These are phyloP conservation scores for Craseonycteris thonglongyai DNA, from an alignment of 2,113 vertebrate genomes.

Conservation along the genomic window DNA sequence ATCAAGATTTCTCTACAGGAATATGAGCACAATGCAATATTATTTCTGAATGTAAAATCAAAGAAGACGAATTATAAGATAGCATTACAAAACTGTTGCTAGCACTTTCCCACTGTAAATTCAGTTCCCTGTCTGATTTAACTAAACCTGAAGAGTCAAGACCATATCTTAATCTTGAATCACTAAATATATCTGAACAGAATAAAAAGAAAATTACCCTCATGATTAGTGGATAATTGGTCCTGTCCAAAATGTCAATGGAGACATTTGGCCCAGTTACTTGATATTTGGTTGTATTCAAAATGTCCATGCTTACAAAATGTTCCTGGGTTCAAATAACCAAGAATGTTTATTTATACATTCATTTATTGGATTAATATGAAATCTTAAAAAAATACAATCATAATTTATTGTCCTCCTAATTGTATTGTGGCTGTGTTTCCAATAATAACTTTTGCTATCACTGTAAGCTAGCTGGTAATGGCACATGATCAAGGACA, in stretches of 20 bases:
- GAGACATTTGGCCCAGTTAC: neutral
- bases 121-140: neutral
- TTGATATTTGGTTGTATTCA: neutral
- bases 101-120: neutral
- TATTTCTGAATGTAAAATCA: neutral
- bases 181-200: neutral
- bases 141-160: neutral
- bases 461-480: too few relatives aligned
- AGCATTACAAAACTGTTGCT: neutral
- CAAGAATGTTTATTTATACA: too few relatives aligned
- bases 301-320: neutral
- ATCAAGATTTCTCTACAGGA: neutral
- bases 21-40: neutral
- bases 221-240: neutral
- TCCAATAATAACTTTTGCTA: neutral
- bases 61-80: conserved; percentile 10
- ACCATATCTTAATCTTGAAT: neutral
- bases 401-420: neutral
- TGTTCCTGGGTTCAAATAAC: neutral
- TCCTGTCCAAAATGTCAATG: neutral
- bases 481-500: neutral
- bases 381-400: neutral
- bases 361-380: neutral
- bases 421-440: neutral
- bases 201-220: neutral